These are phyloP conservation scores for Channallabes apus DNA, from an alignment of 2,797 vertebrate genomes.

Conservation along the genomic window DNA sequence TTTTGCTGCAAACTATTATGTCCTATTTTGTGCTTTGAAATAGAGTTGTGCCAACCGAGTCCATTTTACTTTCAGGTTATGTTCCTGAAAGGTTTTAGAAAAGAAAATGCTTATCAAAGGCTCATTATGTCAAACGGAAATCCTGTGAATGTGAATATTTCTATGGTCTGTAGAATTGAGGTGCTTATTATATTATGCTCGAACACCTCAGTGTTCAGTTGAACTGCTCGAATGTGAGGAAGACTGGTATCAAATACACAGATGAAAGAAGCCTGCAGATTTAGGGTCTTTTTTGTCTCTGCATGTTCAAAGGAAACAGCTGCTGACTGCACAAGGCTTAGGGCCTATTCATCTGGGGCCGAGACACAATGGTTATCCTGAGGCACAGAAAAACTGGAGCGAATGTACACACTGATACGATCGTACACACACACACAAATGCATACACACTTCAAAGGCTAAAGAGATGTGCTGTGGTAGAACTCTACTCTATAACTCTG, in stretches of 20 bases:
- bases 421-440: conserved; percentile 21
- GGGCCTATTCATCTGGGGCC: conserved; percentile 71
- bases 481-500: conserved; percentile 48
- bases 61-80: not conserved
- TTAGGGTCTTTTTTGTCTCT: conserved; percentile 77
- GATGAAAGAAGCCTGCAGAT: conserved; percentile 77
- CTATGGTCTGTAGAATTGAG: not conserved
- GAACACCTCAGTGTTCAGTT: conserved; percentile 45
- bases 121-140: conserved; percentile 23
- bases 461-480: conserved; percentile 44
- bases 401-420: conserved; percentile 19
- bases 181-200: conserved; percentile 17
- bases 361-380: conserved; percentile 58
- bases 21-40: not conserved
- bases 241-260: conserved; percentile 73
- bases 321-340: conserved; percentile 72
- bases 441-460: conserved; percentile 60
- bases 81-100: not conserved
- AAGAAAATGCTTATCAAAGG: not conserved
- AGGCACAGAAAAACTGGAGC: conserved; percentile 51
- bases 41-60: not conserved
- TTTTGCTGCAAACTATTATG: not conserved
- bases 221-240: conserved; percentile 64
- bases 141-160: conserved; percentile 12
- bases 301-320: conserved; percentile 79